Percentiles rank a stretch among this genome's conserved stretches.
phyloP scores from a whole-genome alignment of 2,888 invertebrate species.

The Hypselothyrea guttata region DNA sequence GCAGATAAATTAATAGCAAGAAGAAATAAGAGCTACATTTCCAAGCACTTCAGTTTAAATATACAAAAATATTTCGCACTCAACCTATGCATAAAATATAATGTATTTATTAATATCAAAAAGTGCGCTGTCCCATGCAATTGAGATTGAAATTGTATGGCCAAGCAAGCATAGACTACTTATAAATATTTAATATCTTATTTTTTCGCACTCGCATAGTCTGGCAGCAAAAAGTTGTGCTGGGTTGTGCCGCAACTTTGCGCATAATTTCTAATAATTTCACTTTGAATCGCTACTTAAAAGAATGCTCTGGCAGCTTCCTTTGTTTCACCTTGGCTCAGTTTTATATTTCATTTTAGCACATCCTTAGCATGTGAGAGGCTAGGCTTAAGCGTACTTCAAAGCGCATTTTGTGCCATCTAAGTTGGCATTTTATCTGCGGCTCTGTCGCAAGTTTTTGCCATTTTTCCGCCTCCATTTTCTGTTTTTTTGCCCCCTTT shows the following conservation, averaged over 20 bases:
- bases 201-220: neutral
- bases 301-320: slow-evolving; percentile 17
- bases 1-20: too few species aligned
- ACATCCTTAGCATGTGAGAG: slow-evolving; percentile 20
- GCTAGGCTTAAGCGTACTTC: slow-evolving; percentile 30
- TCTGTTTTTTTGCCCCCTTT: too few species aligned
- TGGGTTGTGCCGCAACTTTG: slow-evolving; percentile 36
- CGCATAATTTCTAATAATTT: slow-evolving; percentile 52
- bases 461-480: too few species aligned
- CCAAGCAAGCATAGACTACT: slow-evolving; percentile 5
- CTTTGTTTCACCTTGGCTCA: slow-evolving; percentile 32
- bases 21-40: too few species aligned
- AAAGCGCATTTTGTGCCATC: slow-evolving; percentile 32
- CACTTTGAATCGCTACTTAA: slow-evolving; percentile 29
- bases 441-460: slow-evolving; percentile 46
- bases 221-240: slow-evolving; percentile 9
- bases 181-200: slow-evolving; percentile 39
- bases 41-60: too few species aligned
- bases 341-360: slow-evolving; percentile 45
- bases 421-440: slow-evolving; percentile 55
- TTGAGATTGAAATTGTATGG: slow-evolving; percentile 31
- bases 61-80: too few species aligned
- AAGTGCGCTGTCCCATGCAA: neutral
- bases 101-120: neutral
- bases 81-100: neutral